Evolutionary conservation across 2,888 invertebrate genomes (phyloP).

Genomic region (Drosophila anomalipes): DNA sequence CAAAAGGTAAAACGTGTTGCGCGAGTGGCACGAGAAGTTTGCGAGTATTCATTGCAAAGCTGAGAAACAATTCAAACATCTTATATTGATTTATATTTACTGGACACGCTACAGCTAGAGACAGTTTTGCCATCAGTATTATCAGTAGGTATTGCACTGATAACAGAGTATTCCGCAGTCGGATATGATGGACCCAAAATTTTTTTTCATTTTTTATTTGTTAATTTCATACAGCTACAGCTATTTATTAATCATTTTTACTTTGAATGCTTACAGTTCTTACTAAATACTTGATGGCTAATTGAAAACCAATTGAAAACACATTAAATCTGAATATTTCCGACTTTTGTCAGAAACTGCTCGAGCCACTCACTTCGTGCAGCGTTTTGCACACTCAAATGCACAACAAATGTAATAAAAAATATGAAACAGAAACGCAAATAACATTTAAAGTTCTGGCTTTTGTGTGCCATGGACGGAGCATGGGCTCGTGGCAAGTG

Average conservation of each 20-base stretch:
- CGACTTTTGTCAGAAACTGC: neutral
- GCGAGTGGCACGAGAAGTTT: neutral
- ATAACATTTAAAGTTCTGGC: constrained; percentile 69
- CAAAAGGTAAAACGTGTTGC: neutral
- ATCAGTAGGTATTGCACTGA: neutral
- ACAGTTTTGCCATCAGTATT: neutral
- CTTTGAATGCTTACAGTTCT: neutral
- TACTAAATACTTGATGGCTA: neutral
- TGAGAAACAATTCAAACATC: neutral
- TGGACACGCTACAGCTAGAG: neutral
- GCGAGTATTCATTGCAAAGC: neutral
- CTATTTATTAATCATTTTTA: neutral
- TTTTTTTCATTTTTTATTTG: neutral
- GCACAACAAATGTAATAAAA: constrained; percentile 64
- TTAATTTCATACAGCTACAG: neutral
- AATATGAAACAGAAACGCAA: constrained; percentile 57
- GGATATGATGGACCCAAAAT: neutral
- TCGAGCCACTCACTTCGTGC: constrained; percentile 16
- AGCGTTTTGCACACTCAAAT: constrained; percentile 56
- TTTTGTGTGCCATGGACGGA: constrained; percentile 36
- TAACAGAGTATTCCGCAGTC: neutral
- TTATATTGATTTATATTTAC: neutral
- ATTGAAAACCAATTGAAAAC: neutral
- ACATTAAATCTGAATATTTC: neutral
- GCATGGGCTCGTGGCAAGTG: neutral